Percentiles rank a stretch among this genome's conserved stretches.
Conservation (phyloP, 2,113 vertebrate species). For the Cyanocitta stelleri region DNA sequence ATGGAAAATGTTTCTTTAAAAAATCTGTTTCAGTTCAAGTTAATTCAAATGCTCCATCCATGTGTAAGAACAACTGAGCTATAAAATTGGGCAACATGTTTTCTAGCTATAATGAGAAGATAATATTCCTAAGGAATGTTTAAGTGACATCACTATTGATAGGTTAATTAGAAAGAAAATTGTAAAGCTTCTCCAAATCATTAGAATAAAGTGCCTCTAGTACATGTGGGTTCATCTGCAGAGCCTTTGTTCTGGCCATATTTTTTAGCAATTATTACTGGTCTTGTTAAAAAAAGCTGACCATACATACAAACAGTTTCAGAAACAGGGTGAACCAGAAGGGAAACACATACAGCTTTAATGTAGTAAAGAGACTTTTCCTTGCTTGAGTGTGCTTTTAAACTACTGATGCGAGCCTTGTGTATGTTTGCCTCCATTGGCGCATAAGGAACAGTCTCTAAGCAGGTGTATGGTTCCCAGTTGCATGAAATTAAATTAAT, state of each 20-base stretch:
- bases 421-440: background rate
- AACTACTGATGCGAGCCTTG: background rate
- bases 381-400: background rate
- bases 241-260: slow-evolving; percentile 18
- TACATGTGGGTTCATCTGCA: background rate
- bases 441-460: background rate
- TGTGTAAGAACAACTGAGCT: slow-evolving; percentile 67
- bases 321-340: background rate
- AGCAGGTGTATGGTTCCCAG: background rate
- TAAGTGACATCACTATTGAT: slow-evolving; percentile 77
- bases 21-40: slow-evolving; percentile 57
- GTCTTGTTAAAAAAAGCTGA: background rate
- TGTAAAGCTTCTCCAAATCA: slow-evolving; percentile 65
- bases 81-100: slow-evolving; percentile 73
- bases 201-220: slow-evolving; percentile 46
- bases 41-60: slow-evolving; percentile 64
- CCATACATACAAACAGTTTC: background rate
- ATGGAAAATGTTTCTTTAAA: slow-evolving; percentile 9
- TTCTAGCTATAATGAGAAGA: slow-evolving; percentile 75
- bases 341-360: background rate
- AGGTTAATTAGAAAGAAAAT: slow-evolving; percentile 85
- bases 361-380: background rate
- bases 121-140: slow-evolving; percentile 71
- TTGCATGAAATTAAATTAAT: slow-evolving; percentile 23
- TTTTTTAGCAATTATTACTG: slow-evolving; percentile 27